A percentile compares a stretch with the other conserved stretches of the same genome.
phyloP scores from a whole-genome alignment of 2,888 invertebrate species.

The Ferrisia virgata region DNA sequence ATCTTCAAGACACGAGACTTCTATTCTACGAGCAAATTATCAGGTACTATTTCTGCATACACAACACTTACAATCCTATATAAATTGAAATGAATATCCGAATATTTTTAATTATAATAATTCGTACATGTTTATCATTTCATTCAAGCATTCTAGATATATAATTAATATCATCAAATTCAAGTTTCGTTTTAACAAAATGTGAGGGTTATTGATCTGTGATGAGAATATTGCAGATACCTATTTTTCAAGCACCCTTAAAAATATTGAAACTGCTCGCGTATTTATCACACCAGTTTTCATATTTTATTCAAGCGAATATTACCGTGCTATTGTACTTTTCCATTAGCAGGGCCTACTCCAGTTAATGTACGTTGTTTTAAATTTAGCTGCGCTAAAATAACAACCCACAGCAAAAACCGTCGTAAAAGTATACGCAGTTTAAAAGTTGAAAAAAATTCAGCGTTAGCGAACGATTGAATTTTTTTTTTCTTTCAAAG shows the following conservation, averaged over 20 bases:
- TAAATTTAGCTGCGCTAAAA: not conserved
- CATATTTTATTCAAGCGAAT: not conserved
- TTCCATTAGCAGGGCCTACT: not conserved
- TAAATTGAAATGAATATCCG: no score
- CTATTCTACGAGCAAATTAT: not conserved
- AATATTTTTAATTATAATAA: no score
- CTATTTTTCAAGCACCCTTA: not conserved
- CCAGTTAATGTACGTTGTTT: not conserved
- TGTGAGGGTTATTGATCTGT: no score
- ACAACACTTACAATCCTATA: no score
- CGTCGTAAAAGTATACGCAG: not conserved
- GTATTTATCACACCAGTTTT: not conserved
- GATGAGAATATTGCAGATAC: not conserved
- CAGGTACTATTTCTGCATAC: not conserved
- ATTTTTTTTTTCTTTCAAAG: not conserved
- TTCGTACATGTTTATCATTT: not conserved
- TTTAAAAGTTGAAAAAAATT: constrained; percentile 2
- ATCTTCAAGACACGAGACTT: not conserved
- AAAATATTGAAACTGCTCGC: not conserved
- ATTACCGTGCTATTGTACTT: not conserved
- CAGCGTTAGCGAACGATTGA: not conserved
- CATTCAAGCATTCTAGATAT: no score
- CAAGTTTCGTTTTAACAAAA: no score
- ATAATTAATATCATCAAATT: no score
- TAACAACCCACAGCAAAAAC: not conserved